Base-by-base conservation (phyloP, 2,888 invertebrate genomes). In the Hartigia nigra region DNA sequence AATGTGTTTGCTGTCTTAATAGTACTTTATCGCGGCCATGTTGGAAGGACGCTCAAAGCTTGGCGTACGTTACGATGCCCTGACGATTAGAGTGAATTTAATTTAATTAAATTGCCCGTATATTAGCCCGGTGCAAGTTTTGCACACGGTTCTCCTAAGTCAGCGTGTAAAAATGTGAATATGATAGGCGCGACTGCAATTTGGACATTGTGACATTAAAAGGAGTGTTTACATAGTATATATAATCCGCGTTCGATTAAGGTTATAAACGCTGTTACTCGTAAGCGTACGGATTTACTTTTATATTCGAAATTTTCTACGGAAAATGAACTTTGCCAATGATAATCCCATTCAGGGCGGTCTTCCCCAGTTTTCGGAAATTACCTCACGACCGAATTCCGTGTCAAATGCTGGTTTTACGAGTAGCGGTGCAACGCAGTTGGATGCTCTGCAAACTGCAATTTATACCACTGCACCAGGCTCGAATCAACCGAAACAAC, bases 361-460 rank as follows among this genome's bases (percentile, higher is more conserved):
- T 31, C 83, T 91, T 74, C 91, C 91, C 14, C 91, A 90, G 77
- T 91, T 91, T 78, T 89, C 91, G 4, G 91, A 91, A 69, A 81
- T 91, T 80, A 87, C 89, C 31, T 81, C 88, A 12, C 86, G 88
- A 55, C 78, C 88, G 12, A 87, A 83, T 81, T 79, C 84, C 34
- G 82, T 84, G 12, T 78, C 87, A 5, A 82, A 78, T 36, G 80
- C 87, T 31, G 85, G 87, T 81, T 87, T 86, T 72, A 83, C 86
- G 35, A 82, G 85, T 3, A 84, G 77, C 80, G 80, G 82, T n/a
- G 77, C 75, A 37, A 79, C 74, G n/a, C 87, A 88, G n/a, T 80
- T 87, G 79, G 89, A 88, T 70, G 82, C 78, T 55, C 80, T 83
- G 12, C 89, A 88, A 74, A 86, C 81, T 82, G 81, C 84, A 72